Evolutionary conservation across 2,113 vertebrate species (phyloP).

Genomic region (Saguinus imperator): DNA sequence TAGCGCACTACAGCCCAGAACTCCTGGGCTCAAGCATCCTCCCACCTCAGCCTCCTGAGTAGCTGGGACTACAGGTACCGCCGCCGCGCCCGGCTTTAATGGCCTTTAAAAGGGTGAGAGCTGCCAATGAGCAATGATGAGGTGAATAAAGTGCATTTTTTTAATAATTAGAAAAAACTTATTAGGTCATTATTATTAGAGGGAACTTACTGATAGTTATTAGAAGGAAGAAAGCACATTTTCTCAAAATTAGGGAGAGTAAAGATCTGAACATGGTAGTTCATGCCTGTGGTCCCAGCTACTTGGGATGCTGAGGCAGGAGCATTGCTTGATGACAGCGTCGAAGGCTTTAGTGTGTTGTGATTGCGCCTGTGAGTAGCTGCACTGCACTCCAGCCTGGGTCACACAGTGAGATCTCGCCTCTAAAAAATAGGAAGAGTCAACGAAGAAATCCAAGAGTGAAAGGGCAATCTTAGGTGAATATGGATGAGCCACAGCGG

Average conservation of each 20-base stretch:
- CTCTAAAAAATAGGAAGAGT: neutral
- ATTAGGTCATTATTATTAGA: neutral
- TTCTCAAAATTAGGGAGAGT: neutral
- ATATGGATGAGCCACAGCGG: rapidly evolving
- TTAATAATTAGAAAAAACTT: neutral
- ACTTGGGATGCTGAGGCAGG: neutral
- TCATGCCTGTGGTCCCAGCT: neutral
- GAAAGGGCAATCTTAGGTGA: neutral
- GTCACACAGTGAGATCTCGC: neutral
- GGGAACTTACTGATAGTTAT: neutral
- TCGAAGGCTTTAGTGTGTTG: neutral
- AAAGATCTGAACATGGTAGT: neutral
- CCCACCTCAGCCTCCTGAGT: too few species aligned
- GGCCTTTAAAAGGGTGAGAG: neutral
- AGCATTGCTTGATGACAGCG: neutral
- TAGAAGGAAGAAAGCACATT: neutral
- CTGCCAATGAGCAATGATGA: neutral
- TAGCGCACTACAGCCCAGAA: too few species aligned
- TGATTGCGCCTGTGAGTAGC: neutral
- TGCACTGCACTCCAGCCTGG: neutral
- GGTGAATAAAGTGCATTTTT: neutral
- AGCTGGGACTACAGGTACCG: too few species aligned
- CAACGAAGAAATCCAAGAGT: neutral
- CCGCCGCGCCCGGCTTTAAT: neutral
- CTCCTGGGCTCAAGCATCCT: too few species aligned